Evolutionary conservation across 2,797 vertebrate genomes (phyloP), one percentile per base, ranked within the genome.

Genomic region (Poecilia wingei): DNA sequence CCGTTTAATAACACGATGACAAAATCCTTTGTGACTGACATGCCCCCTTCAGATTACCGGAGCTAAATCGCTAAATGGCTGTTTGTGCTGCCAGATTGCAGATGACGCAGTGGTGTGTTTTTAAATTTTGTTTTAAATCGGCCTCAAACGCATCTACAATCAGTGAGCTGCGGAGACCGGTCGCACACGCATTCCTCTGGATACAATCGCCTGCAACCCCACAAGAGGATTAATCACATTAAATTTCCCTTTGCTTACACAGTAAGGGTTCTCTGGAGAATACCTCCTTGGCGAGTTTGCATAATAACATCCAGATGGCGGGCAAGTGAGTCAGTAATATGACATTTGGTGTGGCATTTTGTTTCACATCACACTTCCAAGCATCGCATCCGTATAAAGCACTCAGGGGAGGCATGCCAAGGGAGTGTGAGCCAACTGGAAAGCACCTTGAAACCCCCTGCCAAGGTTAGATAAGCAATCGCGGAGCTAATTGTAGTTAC

Each of bases 221-320:
- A 6, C 16, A 14, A 79, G 41, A 84, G 69, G 41, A 89, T 93
- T 90, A 84, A 86, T 91, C 89, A 85, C 73, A 45, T 83, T 76
- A 75, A 79, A 76, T 84, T 78, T 75, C 49, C 69, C 78, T 81
- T 80, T 2, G 0, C 68, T 80, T 75, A 81, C 82, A 79, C 66
- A 43, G 75, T 75, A 89, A 89, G 80, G 74, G 82, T 84, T 87
- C 91, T 86, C 87, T 36, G 69, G 91, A 94, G 91, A 92, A 93
- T 86, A 88, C 88, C 93, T 94, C 89, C 88, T 84, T 78, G 89
- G 80, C 51, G 77, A 89, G 87, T 93, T 87, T 91, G 89, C 89
- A 93, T 95, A 93, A 94, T 92, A 91, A 90, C 90, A 91, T 93
- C 94, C 95, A 95, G 95, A 96, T 96, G 95, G 96, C 87, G 61